Base-by-base conservation (phyloP, 2,888 invertebrate genomes). In the Lymantria monacha region DNA sequence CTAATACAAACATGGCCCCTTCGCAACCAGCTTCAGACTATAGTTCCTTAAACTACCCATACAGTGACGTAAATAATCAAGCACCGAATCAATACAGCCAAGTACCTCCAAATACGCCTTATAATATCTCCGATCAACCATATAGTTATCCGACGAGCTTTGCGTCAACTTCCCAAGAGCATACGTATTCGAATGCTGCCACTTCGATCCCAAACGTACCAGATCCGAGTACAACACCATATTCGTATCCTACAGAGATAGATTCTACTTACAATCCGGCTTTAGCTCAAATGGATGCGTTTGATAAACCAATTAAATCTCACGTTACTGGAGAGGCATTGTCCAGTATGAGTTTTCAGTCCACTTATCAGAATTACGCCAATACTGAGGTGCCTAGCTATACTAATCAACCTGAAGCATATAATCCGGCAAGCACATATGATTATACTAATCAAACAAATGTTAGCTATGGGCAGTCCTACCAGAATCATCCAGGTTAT, bases 401-500 rank as follows among this genome's bases (percentile, higher is more conserved):
- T 44, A 37, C 66, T 1, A 59, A 44, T 36, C 64, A 58, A 40
- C 46, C 70, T 0, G 80, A 81, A 47, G 72, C 44, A n/a, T 71
- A 70, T 52, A 75, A 74, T 50, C 57, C 74, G 7, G 62, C 66
- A 22, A 70, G 52, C 13, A 46, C 70, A 1, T 81, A 73, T 43
- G 51, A 66, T 0, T 76, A 76, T 48, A 53, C 67, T 8, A 76
- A 81, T 36, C 78, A 79, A 53, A 52, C 71, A 0, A 75, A 66
- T 31, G 55, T 66, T 0, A 79, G 62, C 57, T 83, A 79, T 57
- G 69, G 66, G 1, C 85, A 83, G 51, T 76, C 72, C 22, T 88
- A 81, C 56, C 91, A 92, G 66, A 92, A 91, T 49, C 94, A 94
- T 74, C 94, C 94, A 3, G 94, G 93, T 42, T 95, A 94, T 64